Percentiles rank a stretch among this genome's conserved stretches.
phyloP scores from a whole-genome alignment of 2,888 invertebrate genomes.

The Pollenia angustigena region DNA sequence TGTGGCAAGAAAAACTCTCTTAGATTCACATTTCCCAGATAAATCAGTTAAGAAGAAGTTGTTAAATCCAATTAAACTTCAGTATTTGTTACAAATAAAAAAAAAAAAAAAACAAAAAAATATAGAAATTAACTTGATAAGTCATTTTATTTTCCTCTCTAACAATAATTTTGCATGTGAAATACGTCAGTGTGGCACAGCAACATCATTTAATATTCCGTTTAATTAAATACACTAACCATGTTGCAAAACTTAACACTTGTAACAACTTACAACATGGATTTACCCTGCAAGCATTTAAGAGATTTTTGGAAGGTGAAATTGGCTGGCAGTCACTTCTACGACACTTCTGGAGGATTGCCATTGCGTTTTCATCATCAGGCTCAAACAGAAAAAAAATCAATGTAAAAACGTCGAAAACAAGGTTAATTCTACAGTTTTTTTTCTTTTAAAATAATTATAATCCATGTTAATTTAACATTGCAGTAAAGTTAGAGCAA shows the following conservation, averaged over 20 bases:
- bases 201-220: constrained; percentile 47
- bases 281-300: neutral
- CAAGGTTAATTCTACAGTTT: too few species aligned
- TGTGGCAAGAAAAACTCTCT: neutral
- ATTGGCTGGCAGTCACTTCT: too few species aligned
- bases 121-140: constrained; percentile 5
- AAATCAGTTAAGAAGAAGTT: constrained; percentile 3
- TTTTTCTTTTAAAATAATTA: too few species aligned
- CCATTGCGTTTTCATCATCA: too few species aligned
- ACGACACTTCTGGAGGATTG: too few species aligned
- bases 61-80: constrained; percentile 12
- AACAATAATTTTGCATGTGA: constrained; percentile 22
- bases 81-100: neutral
- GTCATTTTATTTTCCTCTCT: neutral
- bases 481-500: too few species aligned
- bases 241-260: constrained; percentile 46
- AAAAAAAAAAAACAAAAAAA: constrained; percentile 35
- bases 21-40: constrained; percentile 15
- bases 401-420: too few species aligned
- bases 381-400: too few species aligned
- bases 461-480: too few species aligned
- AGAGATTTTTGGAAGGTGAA: too few species aligned
- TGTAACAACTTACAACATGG: constrained; percentile 29
- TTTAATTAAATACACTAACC: constrained; percentile 53
- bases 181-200: constrained; percentile 6